Base-by-base conservation (phyloP, 2,113 vertebrate genomes). In the Vulpes vulpes region DNA sequence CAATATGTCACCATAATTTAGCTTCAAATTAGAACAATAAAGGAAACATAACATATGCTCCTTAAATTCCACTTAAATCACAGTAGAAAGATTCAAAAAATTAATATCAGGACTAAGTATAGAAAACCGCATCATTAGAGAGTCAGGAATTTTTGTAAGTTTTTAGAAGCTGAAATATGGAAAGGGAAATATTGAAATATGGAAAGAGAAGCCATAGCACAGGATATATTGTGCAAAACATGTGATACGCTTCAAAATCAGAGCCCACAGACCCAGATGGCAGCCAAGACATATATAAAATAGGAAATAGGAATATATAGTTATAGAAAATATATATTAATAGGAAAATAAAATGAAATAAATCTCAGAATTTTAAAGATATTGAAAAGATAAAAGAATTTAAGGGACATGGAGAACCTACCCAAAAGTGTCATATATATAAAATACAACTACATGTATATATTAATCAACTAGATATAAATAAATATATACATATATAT, bases 31-130 rank as follows among this genome's bases (percentile, higher is more conserved):
- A 89, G 78, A 89, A 92, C 82, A 65, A 14, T 62, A 89, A 82
- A 32, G 32, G 25, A 74, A 43, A 16, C 43, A 55, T 11, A 60
- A 32, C 43, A 53, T 57, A 55, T 53, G 25, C 27, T n/a, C n/a
- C n/a, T n/a, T n/a, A n/a, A n/a, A n/a, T n/a, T n/a, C n/a, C 20
- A 14, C 35, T 95, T 81, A 86, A 71, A 92, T 87, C 32, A 69
- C 17, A 38, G 32, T 60, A 69, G 60, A 23, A 91, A 85, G 22
- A 8, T 78, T 65, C 59, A 67, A 86, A 53, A 79, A 83, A 57
- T 79, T 69, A 71, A 91, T 60, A 71, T 79, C 38, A 69, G 4
- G 53, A 80, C 19, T 79, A 38, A 53, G 25, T 60, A 15, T 30
- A 95, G 35, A 79, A 49, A 78, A 91, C 17, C 51, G 4, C 78